These are phyloP conservation scores for Cephus runcator DNA, from an alignment of 2,888 invertebrate genomes.

Conservation along the genomic window DNA sequence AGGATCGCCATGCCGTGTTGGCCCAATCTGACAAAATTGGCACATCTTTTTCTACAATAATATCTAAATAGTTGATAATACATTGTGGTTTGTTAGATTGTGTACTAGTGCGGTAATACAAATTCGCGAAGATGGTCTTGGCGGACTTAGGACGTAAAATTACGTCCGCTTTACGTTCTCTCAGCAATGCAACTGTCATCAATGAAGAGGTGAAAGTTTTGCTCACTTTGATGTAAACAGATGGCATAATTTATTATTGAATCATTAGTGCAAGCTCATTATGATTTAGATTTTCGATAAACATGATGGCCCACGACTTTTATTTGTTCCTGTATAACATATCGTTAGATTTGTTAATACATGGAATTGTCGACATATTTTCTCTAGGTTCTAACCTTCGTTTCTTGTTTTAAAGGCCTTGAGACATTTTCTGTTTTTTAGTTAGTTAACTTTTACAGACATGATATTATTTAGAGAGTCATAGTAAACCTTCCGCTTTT, in stretches of 20 bases:
- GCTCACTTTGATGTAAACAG: conserved; percentile 44
- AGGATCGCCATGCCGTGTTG: conserved; percentile 40
- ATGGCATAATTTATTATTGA: conserved; percentile 36
- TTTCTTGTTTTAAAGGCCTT: conserved; percentile 31
- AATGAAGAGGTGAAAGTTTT: conserved; percentile 87
- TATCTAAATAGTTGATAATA: conserved; percentile 1
- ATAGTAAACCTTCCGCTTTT: not conserved
- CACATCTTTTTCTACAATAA: conserved; percentile 19
- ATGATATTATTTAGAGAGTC: not conserved
- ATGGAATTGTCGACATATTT: not conserved
- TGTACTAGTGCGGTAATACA: conserved; percentile 7
- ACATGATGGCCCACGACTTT: not conserved
- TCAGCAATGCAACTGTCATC: conserved; percentile 98
- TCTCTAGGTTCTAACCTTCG: conserved; percentile 2
- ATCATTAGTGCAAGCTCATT: conserved; percentile 5
- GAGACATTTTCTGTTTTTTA: conserved; percentile 24
- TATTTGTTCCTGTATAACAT: not conserved
- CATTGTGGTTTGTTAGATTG: not conserved
- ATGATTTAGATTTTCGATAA: not conserved
- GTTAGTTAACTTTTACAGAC: not conserved
- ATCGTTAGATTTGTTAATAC: not conserved
- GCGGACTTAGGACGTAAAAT: conserved; percentile 99
- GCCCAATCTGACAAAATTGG: conserved; percentile 30
- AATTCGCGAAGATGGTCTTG: conserved; percentile 87
- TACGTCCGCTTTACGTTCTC: conserved; percentile 95